phyloP scores from a whole-genome alignment of 2,888 invertebrate species.

The Dorcus hopei region DNA sequence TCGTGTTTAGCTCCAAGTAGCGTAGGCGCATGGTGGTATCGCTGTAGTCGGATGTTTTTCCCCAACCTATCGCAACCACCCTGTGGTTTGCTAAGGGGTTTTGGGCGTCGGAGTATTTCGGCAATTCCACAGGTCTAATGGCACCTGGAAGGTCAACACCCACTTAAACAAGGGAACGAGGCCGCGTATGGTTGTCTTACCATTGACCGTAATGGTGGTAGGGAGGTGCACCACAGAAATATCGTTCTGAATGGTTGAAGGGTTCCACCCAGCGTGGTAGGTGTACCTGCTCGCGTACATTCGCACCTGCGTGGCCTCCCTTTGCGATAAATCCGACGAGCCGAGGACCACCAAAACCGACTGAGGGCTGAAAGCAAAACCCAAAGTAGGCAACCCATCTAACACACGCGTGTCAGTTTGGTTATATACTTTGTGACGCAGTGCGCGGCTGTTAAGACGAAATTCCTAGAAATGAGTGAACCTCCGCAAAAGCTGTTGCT shows the following conservation, averaged over 20 bases:
- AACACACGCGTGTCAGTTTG: too few relatives aligned
- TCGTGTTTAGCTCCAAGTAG: slow-evolving; percentile 6
- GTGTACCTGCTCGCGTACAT: slow-evolving; percentile 13
- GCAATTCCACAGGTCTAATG: slow-evolving; percentile 9
- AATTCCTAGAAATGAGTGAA: slow-evolving; percentile 48
- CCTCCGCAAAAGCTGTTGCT: slow-evolving; percentile 55
- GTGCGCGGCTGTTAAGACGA: slow-evolving; percentile 56
- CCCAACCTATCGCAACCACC: slow-evolving; percentile 15
- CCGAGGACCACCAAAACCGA: slow-evolving; percentile 10
- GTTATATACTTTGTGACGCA: slow-evolving; percentile 34
- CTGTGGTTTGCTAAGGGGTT: slow-evolving; percentile 4
- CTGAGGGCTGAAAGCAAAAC: slow-evolving; percentile 6
- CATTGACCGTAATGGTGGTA: slow-evolving; percentile 8
- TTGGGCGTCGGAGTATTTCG: slow-evolving; percentile 5
- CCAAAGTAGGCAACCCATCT: not conserved
- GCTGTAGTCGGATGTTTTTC: slow-evolving; percentile 14
- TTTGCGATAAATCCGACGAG: slow-evolving; percentile 8
- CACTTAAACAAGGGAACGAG: not conserved
- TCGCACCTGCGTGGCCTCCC: slow-evolving; percentile 9
- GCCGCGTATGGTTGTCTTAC: not conserved
- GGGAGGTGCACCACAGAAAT: slow-evolving; percentile 11
- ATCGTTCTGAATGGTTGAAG: slow-evolving; percentile 7
- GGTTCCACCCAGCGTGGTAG: slow-evolving; percentile 14
- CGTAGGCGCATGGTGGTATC: slow-evolving; percentile 8
- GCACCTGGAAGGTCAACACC: not conserved